These are phyloP conservation scores for Drosophila tani DNA, from an alignment of 1,140 invertebrate genomes.

Conservation along the genomic window DNA sequence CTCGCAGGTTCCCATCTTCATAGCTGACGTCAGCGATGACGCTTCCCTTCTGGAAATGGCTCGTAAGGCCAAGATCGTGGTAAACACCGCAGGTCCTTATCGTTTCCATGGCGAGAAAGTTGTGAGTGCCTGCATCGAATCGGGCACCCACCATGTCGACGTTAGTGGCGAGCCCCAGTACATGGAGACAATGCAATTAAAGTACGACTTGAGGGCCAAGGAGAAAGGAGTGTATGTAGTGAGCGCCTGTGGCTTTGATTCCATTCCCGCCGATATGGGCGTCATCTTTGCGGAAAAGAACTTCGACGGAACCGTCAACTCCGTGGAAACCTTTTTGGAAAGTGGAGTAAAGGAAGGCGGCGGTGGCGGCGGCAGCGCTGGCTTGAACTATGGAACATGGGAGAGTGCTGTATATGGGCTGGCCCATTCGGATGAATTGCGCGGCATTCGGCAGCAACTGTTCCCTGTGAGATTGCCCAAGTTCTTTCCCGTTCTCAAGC, in stretches of 20 bases:
- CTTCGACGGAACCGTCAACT: slow-evolving; percentile 91
- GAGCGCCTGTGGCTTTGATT: slow-evolving; percentile 96
- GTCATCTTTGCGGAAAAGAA: slow-evolving; percentile 90
- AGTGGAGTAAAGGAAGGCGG: slow-evolving; percentile 70
- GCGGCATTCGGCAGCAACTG: slow-evolving; percentile 87
- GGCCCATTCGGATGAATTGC: slow-evolving; percentile 88
- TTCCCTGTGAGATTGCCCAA: slow-evolving; percentile 88
- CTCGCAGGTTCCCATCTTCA: slow-evolving; percentile 88
- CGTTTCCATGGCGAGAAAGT: slow-evolving; percentile 95
- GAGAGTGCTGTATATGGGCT: slow-evolving; percentile 92
- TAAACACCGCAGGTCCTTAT: slow-evolving; percentile 96
- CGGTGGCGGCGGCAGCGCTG: slow-evolving; percentile 49
- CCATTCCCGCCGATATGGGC: slow-evolving; percentile 95
- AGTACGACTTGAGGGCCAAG: slow-evolving; percentile 91
- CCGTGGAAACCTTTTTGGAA: slow-evolving; percentile 90
- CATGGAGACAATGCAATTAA: slow-evolving; percentile 93
- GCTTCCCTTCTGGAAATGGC: slow-evolving; percentile 92
- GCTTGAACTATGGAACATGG: slow-evolving; percentile 92
- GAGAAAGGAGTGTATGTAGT: slow-evolving; percentile 93
- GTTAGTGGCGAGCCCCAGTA: slow-evolving; percentile 97
- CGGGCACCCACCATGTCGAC: slow-evolving; percentile 94
- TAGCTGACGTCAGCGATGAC: slow-evolving; percentile 92
- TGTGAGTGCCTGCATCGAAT: slow-evolving; percentile 93
- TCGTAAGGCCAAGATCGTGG: slow-evolving; percentile 88
- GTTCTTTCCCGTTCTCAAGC: slow-evolving; percentile 87